Evolutionary conservation across 2,113 vertebrate genomes (phyloP), one percentile per base, ranked within the genome.

Genomic region (Lota lota): DNA sequence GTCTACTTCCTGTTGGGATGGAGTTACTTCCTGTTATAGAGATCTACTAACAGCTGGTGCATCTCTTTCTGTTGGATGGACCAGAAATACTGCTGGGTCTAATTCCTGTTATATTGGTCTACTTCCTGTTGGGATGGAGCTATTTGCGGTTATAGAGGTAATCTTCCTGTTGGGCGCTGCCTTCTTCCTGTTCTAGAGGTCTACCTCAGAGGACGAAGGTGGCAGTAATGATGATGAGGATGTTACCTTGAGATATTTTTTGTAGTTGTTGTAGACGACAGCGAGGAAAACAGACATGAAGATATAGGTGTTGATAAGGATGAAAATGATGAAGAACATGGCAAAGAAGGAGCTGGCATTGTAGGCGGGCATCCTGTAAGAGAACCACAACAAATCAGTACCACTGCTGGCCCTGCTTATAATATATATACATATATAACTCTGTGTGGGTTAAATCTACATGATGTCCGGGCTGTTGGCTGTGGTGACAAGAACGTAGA

Each of bases 201-300:
- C 40, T 47, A 47, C 40, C 12, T 47, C 40, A 47, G 40, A 47
- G 40, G 40, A 47, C 6, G 40, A 47, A 47, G 40, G 40, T 47
- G 40, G 40, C 10, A 8, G 40, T 47, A 14, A 14, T 14, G 40
- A 47, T 12, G 40, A 47, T 10, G 40, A 47, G 10, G 40, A 47
- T 47, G 40, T 12, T 47, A 98, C 96, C 94, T 98, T 98, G 57
- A 99, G 87, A 75, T 99, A 91, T 56, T 98, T 98, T 60, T 94
- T 95, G 86, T 99, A 98, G 85, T 96, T 97, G 90, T 97, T 97
- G 92, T 97, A 99, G 51, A 99, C 93, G 10, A 98, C 95, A 0
- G 96, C 96, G 81, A 99, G 81, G 88, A 99, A 98, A 69, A 98
- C 93, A 0, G 96, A 98, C 96, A 97, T 97, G 89, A 98, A 98